These are phyloP conservation scores for Gonatopus flavifemur DNA, from an alignment of 1,140 invertebrate genomes.

Conservation along the genomic window DNA sequence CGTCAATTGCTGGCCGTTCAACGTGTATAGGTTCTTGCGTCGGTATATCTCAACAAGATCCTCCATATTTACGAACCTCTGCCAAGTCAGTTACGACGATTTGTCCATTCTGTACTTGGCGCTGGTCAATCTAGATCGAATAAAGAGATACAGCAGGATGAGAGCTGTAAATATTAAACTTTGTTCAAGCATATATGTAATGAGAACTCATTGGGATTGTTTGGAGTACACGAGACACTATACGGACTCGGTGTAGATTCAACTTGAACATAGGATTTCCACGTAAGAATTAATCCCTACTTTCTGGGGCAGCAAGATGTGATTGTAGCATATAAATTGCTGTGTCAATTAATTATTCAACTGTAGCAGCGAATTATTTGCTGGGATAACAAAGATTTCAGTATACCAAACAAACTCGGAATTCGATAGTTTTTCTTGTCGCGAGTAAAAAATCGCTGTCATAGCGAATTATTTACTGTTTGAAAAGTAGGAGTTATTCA, in stretches of 20 bases:
- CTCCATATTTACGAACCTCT: conserved; percentile 28
- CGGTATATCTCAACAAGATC: conserved; percentile 8
- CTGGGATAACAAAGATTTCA: too few relatives aligned
- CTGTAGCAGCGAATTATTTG: too few relatives aligned
- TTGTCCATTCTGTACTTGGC: conserved; percentile 1
- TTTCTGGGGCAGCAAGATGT: too few relatives aligned
- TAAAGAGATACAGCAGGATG: conserved; percentile 4
- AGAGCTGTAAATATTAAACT: conserved; percentile 26
- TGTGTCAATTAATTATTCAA: too few relatives aligned
- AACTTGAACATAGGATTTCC: too few relatives aligned
- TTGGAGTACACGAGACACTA: background rate
- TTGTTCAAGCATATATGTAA: conserved; percentile 25
- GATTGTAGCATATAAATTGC: too few relatives aligned
- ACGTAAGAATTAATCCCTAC: too few relatives aligned
- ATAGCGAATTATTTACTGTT: too few relatives aligned
- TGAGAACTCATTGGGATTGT: background rate
- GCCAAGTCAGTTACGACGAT: conserved; percentile 15
- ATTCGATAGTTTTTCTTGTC: too few relatives aligned
- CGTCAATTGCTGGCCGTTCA: conserved; percentile 14
- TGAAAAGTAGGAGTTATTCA: too few relatives aligned
- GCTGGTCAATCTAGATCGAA: background rate
- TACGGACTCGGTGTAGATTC: background rate
- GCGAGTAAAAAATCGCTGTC: too few relatives aligned
- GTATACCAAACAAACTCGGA: too few relatives aligned
- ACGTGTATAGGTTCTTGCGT: background rate